Percentiles rank a stretch among this genome's conserved stretches.
Evolutionary conservation across 2,888 invertebrate species (phyloP).

Genomic region (Drosophila mulleri): DNA sequence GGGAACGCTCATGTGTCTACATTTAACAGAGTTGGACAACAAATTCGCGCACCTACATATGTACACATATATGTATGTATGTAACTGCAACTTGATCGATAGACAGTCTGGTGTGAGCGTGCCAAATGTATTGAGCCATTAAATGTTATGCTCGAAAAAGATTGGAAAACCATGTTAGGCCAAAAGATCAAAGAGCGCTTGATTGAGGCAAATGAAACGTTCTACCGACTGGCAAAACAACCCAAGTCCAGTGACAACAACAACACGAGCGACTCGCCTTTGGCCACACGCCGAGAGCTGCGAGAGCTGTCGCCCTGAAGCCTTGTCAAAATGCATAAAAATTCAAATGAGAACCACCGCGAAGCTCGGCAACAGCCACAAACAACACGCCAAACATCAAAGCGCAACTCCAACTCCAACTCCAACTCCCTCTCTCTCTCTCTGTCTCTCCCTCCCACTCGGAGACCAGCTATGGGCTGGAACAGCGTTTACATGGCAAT

Average conservation of each 20-base stretch:
- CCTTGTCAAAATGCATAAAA: constrained; percentile 79
- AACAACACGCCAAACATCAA: constrained; percentile 43
- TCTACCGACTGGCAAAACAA: constrained; percentile 63
- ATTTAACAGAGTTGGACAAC: background rate
- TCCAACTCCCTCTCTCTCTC: background rate
- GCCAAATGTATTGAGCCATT: constrained; percentile 67
- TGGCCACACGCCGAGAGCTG: constrained; percentile 69
- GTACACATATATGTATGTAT: background rate
- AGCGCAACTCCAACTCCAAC: constrained; percentile 45
- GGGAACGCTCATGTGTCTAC: constrained; percentile 46
- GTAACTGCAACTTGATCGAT: constrained; percentile 30
- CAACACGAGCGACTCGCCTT: constrained; percentile 23
- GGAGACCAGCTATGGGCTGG: background rate
- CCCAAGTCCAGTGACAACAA: constrained; percentile 25
- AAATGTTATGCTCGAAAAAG: constrained; percentile 66
- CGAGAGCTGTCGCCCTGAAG: constrained; percentile 40
- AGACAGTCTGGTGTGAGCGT: constrained; percentile 19
- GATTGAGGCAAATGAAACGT: constrained; percentile 79
- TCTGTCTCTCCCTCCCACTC: background rate
- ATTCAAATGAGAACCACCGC: constrained; percentile 70
- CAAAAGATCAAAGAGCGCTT: constrained; percentile 60
- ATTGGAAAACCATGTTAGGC: constrained; percentile 77
- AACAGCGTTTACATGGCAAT: constrained; percentile 21
- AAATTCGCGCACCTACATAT: constrained; percentile 40
- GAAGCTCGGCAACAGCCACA: constrained; percentile 4